Conservation (phyloP, 2,113 vertebrate genomes). For the Rhynchomys soricoides region DNA sequence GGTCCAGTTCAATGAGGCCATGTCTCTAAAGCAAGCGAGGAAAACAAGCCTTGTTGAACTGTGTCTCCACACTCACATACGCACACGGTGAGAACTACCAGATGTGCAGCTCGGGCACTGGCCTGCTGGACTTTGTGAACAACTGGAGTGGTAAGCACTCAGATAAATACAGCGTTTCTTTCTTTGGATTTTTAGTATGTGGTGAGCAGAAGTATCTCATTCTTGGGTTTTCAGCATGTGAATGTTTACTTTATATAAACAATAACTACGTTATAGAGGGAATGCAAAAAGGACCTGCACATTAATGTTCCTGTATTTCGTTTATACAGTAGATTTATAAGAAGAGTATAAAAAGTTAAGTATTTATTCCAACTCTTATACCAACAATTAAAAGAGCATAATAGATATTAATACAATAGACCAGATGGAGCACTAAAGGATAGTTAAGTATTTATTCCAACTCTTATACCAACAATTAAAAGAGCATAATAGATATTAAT, state of each 20-base stretch:
- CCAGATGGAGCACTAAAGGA: constrained; percentile 24
- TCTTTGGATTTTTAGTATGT: neutral
- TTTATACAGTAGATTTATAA: constrained; percentile 46
- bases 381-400: neutral
- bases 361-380: neutral
- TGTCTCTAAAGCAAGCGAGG: neutral
- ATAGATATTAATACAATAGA: neutral
- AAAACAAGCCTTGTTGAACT: neutral
- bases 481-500: neutral
- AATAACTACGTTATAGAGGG: neutral
- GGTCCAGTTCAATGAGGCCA: neutral
- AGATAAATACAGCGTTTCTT: neutral
- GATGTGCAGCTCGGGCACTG: neutral
- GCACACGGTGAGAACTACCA: neutral
- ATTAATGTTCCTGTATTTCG: neutral
- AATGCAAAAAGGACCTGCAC: neutral
- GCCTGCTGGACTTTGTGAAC: neutral
- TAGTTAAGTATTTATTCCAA: constrained; percentile 15
- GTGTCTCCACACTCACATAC: neutral
- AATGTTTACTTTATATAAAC: neutral
- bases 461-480: neutral
- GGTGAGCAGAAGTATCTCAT: neutral
- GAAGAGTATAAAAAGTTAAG: constrained; percentile 5
- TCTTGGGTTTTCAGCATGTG: neutral
- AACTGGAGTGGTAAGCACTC: neutral